A percentile compares a stretch with the other conserved stretches of the same genome.
Evolutionary conservation across 2,888 invertebrate species (phyloP).

Genomic region (Incurvaria masculella): DNA sequence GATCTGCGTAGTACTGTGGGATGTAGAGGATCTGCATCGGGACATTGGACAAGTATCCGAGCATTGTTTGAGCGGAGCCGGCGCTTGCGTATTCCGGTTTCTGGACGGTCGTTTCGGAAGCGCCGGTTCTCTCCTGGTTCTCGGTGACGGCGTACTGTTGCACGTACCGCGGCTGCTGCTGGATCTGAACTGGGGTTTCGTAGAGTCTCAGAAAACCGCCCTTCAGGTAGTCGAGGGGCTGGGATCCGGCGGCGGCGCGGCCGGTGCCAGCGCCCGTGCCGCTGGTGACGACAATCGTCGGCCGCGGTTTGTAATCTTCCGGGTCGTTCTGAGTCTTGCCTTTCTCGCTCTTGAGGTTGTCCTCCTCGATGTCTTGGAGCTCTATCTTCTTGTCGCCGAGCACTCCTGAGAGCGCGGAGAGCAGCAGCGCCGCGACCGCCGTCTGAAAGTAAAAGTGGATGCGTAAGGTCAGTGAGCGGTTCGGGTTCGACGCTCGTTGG

Average conservation of each 20-base stretch:
- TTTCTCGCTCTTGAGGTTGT: slow-evolving; percentile 61
- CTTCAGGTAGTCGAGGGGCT: slow-evolving; percentile 31
- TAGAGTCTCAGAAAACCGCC: slow-evolving; percentile 33
- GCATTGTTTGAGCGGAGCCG: slow-evolving; percentile 28
- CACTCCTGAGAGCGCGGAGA: slow-evolving; percentile 29
- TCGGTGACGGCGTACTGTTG: slow-evolving; percentile 48
- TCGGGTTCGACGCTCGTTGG: slow-evolving; percentile 5
- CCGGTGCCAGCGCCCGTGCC: slow-evolving; percentile 16
- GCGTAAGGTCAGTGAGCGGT: slow-evolving; percentile 19
- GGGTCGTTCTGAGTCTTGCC: slow-evolving; percentile 33
- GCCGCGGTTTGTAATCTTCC: slow-evolving; percentile 26
- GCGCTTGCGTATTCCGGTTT: slow-evolving; percentile 21
- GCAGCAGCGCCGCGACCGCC: slow-evolving; percentile 25
- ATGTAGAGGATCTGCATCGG: slow-evolving; percentile 50
- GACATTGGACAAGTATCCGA: slow-evolving; percentile 43
- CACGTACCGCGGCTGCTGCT: slow-evolving; percentile 33
- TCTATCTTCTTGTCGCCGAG: slow-evolving; percentile 61
- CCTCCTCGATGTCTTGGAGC: slow-evolving; percentile 72
- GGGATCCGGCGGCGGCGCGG: slow-evolving; percentile 19
- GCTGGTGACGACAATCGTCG: slow-evolving; percentile 18
- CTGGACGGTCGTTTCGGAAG: slow-evolving; percentile 21
- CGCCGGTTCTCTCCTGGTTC: slow-evolving; percentile 28
- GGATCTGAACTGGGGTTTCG: slow-evolving; percentile 23
- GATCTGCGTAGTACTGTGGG: slow-evolving; percentile 40
- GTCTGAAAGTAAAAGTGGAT: slow-evolving; percentile 46